These are phyloP conservation scores for Siderastrea siderea DNA, from an alignment of 92 coral and sea anemone species.

Conservation along the genomic window DNA sequence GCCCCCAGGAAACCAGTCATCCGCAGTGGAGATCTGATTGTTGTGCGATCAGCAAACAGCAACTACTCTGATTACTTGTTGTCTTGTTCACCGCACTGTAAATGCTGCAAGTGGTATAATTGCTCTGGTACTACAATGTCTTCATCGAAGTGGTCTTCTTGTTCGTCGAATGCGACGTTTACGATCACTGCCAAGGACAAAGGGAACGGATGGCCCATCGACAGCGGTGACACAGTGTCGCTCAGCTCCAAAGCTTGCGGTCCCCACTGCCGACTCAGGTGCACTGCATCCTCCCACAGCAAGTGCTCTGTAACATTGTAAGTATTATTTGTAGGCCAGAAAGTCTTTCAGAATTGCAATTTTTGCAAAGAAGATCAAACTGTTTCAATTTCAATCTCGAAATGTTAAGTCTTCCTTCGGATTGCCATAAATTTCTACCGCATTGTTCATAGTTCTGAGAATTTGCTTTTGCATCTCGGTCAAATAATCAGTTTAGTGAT, in stretches of 20 bases:
- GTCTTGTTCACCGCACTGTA: slow-evolving; percentile 48
- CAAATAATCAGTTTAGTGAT: no score
- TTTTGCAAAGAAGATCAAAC: slow-evolving; percentile 5
- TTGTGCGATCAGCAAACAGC: slow-evolving; percentile 65
- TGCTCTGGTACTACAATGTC: slow-evolving; percentile 59
- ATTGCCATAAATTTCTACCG: no score
- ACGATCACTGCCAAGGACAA: slow-evolving; percentile 73
- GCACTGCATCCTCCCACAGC: slow-evolving; percentile 4
- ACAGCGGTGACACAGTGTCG: slow-evolving; percentile 78
- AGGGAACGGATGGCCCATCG: slow-evolving; percentile 76
- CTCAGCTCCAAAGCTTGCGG: slow-evolving; percentile 16
- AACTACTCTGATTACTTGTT: slow-evolving; percentile 50
- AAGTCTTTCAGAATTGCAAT: no score
- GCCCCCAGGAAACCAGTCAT: slow-evolving; percentile 76
- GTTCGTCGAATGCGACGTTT: slow-evolving; percentile 30
- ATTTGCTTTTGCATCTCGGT: no score
- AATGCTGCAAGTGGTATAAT: not conserved
- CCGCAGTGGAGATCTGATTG: slow-evolving; percentile 78
- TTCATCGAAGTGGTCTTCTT: slow-evolving; percentile 67
- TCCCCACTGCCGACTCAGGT: slow-evolving; percentile 37
- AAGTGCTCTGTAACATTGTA: slow-evolving; percentile 8
- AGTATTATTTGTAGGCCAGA: not conserved
- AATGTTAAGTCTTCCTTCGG: no score
- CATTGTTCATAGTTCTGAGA: no score
- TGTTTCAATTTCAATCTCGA: no score